Evolutionary conservation across 2,888 invertebrate species (phyloP), one percentile per base, ranked within the genome.

Genomic region (Microplitis deprimator): DNA sequence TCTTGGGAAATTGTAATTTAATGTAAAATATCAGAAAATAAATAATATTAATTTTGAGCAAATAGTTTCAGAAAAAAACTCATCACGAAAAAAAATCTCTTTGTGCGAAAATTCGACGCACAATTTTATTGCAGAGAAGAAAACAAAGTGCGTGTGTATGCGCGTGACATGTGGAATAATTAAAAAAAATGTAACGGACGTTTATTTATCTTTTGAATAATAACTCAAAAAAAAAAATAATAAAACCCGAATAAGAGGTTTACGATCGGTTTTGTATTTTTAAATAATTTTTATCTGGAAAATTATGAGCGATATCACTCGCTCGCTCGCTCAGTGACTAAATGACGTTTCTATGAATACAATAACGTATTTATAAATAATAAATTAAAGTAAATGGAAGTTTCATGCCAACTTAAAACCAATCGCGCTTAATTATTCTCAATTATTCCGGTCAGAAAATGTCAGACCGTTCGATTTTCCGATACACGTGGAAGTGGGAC

Each of bases 141-240:
- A 1, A 74, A 61, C 59, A 16, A n/a, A 67, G 38, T 13, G 16
- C 68, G 17, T 73, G 77, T 40, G 71, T 77, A 61, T 81, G 79
- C 20, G 20, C 50, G 41, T 80, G 82, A 81, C 80, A 70, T 79
- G 69, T 62, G 70, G 75, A 41, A 59, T 79, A 82, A 83, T 83
- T 79, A 82, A 75, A 81, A 78, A 78, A 39, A 62, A 40, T 39
- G 61, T 40, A 50, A 50, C 50, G 13, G 50, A 50, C 50, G 50
- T 50, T 50, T 50, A 50, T 50, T 50, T 50, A 50, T 13, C 50
- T 13, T 3, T 50, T 4, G 50, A 50, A 13, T 50, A 13, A 50
- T 50, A 50, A 50, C 8, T 50, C 50, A 50, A 50, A 50, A 50
- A 13, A 50, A 50, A 3, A 2, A 50, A 50, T 13, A 50, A 50